A percentile compares a stretch with the other conserved stretches of the same genome.
phyloP scores from a whole-genome alignment of 1,140 invertebrate genomes.

The Meteorus sp. region DNA sequence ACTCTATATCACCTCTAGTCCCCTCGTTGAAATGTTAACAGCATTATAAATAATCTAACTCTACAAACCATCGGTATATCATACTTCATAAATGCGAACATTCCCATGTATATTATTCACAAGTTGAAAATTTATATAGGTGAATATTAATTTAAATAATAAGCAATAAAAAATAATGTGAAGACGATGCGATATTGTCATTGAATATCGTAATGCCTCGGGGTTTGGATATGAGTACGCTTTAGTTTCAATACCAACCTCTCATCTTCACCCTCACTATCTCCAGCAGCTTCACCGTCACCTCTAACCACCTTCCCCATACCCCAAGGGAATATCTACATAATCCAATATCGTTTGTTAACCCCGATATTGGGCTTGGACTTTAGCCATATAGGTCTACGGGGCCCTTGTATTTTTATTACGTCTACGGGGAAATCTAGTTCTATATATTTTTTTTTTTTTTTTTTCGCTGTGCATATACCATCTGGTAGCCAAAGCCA shows the following conservation, averaged over 20 bases:
- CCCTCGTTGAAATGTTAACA: too few relatives aligned
- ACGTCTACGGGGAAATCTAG: slow-evolving; percentile 50
- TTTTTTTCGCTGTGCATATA: slow-evolving; percentile 29
- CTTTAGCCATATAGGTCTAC: too few relatives aligned
- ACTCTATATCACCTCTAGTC: too few relatives aligned
- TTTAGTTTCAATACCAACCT: background rate
- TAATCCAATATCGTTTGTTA: slow-evolving; percentile 44
- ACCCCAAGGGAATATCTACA: slow-evolving; percentile 21
- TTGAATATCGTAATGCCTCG: background rate
- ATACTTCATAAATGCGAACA: too few relatives aligned
- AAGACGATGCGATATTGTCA: background rate
- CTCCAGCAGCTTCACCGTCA: too few relatives aligned
- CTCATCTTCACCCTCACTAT: too few relatives aligned
- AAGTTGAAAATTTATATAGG: too few relatives aligned
- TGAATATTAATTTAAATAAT: too few relatives aligned
- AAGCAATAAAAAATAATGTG: background rate
- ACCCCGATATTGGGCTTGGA: slow-evolving; percentile 22
- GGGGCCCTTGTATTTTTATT: slow-evolving; percentile 45
- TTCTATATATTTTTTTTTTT: too few relatives aligned
- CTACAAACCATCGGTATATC: too few relatives aligned
- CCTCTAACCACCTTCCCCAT: slow-evolving; percentile 9
- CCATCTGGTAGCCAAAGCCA: slow-evolving; percentile 45
- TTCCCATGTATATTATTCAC: too few relatives aligned
- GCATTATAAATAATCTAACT: too few relatives aligned
- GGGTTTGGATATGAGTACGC: background rate